Evolutionary conservation across 2,797 vertebrate genomes (phyloP).

Genomic region (Megaceryle alcyon): DNA sequence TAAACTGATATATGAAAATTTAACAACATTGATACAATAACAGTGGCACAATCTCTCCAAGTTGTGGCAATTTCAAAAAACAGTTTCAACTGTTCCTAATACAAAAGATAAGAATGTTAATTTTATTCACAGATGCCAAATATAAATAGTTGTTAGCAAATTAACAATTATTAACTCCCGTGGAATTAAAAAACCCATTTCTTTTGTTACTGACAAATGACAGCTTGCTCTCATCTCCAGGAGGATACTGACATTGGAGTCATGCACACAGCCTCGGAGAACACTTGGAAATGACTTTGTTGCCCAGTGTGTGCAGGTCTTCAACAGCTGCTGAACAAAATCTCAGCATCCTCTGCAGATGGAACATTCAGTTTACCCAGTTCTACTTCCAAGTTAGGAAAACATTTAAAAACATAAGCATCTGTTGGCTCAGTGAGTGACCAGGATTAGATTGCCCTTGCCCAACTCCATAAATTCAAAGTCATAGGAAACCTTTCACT

Average conservation of each 20-base stretch:
- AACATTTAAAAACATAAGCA: constrained; percentile 43
- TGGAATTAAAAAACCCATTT: not conserved
- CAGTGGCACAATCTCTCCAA: not conserved
- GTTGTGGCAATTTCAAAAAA: not conserved
- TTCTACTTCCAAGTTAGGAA: constrained; percentile 51
- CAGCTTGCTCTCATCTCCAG: not conserved
- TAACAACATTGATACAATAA: not conserved
- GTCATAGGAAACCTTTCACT: constrained; percentile 27
- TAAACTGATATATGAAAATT: not conserved
- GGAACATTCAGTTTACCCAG: not conserved
- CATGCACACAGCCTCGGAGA: not conserved
- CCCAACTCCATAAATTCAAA: not conserved
- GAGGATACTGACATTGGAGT: not conserved
- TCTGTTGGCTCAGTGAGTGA: constrained; percentile 9
- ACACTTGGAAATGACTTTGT: not conserved
- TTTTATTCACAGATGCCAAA: not conserved
- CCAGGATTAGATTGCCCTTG: not conserved
- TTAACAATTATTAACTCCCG: not conserved
- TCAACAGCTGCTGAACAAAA: constrained; percentile 8
- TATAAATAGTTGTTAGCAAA: not conserved
- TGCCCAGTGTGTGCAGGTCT: not conserved
- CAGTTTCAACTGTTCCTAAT: not conserved
- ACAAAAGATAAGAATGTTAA: not conserved
- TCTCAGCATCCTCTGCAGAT: not conserved
- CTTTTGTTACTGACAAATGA: not conserved